Evolutionary conservation across 1,140 invertebrate species (phyloP).

Genomic region (Trialeurodes vaporariorum): DNA sequence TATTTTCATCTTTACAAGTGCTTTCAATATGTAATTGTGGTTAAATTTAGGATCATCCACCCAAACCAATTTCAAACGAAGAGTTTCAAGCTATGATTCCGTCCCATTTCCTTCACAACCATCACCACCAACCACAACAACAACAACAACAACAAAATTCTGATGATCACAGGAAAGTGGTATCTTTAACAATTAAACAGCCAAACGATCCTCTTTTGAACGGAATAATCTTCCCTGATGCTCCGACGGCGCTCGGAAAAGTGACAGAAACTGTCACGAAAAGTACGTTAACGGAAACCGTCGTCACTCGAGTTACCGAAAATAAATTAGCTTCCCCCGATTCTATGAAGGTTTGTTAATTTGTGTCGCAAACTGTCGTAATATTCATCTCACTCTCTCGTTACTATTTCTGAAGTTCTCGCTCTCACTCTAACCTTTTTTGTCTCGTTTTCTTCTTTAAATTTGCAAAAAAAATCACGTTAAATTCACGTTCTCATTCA

Average conservation of each 20-base stretch:
- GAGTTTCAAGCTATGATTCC: conserved; percentile 90
- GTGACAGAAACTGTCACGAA: conserved; percentile 87
- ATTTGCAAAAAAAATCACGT: too few species aligned
- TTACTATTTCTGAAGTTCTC: background rate
- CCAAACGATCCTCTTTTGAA: conserved; percentile 37
- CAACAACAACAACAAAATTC: conserved; percentile 10
- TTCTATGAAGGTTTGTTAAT: conserved; percentile 69
- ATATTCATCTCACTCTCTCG: background rate
- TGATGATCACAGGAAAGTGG: conserved; percentile 32
- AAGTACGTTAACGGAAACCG: conserved; percentile 86
- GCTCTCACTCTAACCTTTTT: background rate
- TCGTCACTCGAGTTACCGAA: conserved; percentile 82
- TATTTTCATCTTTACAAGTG: too few species aligned
- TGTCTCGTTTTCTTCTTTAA: too few species aligned
- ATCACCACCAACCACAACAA: conserved; percentile 6
- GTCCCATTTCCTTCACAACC: conserved; percentile 56
- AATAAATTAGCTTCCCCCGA: conserved; percentile 71
- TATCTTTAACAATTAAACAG: conserved; percentile 60
- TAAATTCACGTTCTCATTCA: too few species aligned
- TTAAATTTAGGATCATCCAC: conserved; percentile 34
- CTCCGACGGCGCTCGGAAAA: conserved; percentile 66
- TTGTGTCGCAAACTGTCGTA: background rate
- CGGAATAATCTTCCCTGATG: conserved; percentile 59
- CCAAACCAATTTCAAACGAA: conserved; percentile 76
- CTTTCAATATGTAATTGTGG: too few species aligned